Percentiles rank a stretch among this genome's conserved stretches.
phyloP scores from a whole-genome alignment of 1,140 invertebrate genomes.

The Apis florea region DNA sequence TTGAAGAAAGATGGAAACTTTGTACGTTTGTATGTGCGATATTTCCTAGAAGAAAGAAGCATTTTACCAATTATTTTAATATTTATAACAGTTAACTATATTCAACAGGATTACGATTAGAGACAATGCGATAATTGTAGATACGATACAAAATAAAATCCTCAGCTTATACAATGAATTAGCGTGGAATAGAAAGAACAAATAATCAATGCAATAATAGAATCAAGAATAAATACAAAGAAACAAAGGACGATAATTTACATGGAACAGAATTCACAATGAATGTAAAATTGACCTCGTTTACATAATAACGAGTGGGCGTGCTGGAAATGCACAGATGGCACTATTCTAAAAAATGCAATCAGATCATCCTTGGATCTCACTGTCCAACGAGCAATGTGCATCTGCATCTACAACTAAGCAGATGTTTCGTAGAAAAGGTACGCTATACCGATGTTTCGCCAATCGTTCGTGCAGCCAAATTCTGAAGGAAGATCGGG shows the following conservation, averaged over 20 bases:
- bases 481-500: constrained; percentile 56
- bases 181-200: background rate
- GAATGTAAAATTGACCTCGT: constrained; percentile 2
- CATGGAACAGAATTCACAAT: background rate
- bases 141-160: no score
- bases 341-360: constrained; percentile 15
- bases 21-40: no score
- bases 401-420: constrained; percentile 57
- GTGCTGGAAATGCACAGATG: constrained; percentile 14
- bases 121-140: no score
- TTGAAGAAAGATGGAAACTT: no score
- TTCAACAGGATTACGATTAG: no score
- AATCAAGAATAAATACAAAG: background rate
- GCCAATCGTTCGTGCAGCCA: constrained; percentile 49
- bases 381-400: background rate
- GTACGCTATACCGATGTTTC: constrained; percentile 61
- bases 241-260: background rate
- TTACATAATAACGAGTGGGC: constrained; percentile 18
- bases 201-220: background rate
- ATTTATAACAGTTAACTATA: no score
- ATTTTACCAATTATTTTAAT: no score
- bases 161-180: no score
- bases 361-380: constrained; percentile 13
- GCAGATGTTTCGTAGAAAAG: constrained; percentile 57
- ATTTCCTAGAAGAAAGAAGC: no score